Conservation (phyloP, 1,140 invertebrate species). For the Ceratoteleas bidentatus region DNA sequence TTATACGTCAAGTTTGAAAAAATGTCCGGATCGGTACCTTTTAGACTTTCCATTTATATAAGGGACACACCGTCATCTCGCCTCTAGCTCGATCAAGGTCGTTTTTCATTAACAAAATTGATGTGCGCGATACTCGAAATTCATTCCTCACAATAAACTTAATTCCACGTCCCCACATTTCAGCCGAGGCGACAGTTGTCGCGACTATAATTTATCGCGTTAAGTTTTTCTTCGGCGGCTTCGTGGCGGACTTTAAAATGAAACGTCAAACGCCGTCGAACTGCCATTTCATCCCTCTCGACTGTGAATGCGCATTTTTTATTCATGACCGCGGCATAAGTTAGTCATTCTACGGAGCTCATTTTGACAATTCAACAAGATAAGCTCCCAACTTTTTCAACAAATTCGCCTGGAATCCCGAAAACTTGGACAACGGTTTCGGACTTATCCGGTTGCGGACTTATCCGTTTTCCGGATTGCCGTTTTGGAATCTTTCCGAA, state of each 20-base stretch:
- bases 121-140: too few relatives aligned
- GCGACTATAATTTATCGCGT: neutral
- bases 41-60: too few relatives aligned
- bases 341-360: neutral
- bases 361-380: slow-evolving; percentile 2
- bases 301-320: slow-evolving; percentile 7
- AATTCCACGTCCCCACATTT: neutral
- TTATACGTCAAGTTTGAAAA: too few relatives aligned
- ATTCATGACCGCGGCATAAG: slow-evolving; percentile 4
- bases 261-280: slow-evolving; percentile 12
- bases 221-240: neutral
- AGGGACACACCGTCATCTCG: too few relatives aligned
- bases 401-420: neutral
- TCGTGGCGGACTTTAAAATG: neutral
- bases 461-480: neutral
- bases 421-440: neutral
- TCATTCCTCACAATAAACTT: neutral
- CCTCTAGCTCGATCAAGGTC: too few relatives aligned
- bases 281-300: slow-evolving; percentile 1
- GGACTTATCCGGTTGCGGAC: neutral
- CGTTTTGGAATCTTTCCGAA: too few relatives aligned
- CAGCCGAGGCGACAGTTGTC: neutral
- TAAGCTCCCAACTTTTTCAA: slow-evolving; percentile 2
- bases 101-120: too few relatives aligned
- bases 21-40: too few relatives aligned